Evolutionary conservation across 2,113 vertebrate species (phyloP).

Genomic region (Saimiri boliviensis): DNA sequence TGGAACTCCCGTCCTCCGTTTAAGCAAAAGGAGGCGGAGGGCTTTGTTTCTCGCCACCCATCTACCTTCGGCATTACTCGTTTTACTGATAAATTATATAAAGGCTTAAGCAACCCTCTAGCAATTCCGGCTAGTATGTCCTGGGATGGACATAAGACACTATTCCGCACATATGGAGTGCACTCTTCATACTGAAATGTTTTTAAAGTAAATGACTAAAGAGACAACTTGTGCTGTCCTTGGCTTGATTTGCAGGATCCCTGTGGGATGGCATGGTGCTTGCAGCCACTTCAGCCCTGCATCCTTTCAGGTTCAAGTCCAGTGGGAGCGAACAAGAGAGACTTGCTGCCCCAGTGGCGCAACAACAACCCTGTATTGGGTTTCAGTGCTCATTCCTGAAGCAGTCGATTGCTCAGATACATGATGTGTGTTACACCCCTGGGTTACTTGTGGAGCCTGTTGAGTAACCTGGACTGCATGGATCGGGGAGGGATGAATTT

Average conservation of each 20-base stretch:
- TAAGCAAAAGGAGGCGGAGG: neutral
- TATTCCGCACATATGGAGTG: too few relatives aligned
- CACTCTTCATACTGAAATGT: neutral
- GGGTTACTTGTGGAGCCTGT: neutral
- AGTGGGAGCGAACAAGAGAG: neutral
- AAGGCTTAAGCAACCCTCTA: neutral
- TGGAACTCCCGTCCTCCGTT: neutral
- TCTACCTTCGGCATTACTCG: neutral
- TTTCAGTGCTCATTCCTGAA: neutral
- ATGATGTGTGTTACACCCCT: neutral
- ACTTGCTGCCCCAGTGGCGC: neutral
- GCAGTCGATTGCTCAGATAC: neutral
- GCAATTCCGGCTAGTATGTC: neutral
- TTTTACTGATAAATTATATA: neutral
- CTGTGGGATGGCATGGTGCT: neutral
- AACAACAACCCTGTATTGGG: neutral
- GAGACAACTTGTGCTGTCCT: neutral
- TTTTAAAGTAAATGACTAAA: neutral
- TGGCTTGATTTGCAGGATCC: neutral
- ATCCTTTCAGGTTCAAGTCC: neutral
- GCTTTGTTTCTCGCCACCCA: neutral
- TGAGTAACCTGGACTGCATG: neutral
- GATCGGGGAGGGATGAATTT: neutral
- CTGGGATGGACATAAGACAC: neutral
- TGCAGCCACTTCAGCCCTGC: neutral